These are phyloP conservation scores for Limosa lapponica DNA, from an alignment of 2,797 vertebrate genomes.

Conservation along the genomic window DNA sequence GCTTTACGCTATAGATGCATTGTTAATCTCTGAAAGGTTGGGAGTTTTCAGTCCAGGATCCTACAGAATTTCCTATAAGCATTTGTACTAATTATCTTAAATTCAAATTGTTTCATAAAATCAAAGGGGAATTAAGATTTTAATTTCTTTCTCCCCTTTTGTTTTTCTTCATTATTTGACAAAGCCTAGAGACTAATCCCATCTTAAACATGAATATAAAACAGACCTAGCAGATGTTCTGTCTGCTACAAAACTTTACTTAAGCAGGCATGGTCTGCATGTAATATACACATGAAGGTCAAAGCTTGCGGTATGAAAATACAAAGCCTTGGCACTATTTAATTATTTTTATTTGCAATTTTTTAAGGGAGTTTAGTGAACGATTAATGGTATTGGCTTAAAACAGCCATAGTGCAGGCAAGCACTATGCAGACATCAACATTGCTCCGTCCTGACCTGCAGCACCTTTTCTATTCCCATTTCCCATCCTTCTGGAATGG, in stretches of 20 bases:
- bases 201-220: constrained; percentile 71
- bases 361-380: constrained; percentile 23
- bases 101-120: constrained; percentile 55
- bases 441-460: constrained; percentile 1
- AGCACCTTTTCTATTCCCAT: constrained; percentile 19
- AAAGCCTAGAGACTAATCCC: constrained; percentile 66
- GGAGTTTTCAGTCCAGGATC: constrained; percentile 2
- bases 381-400: constrained; percentile 45
- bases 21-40: not conserved
- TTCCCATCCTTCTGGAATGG: not conserved
- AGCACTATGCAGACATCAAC: constrained; percentile 36
- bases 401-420: not conserved
- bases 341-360: constrained; percentile 41
- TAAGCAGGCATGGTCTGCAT: constrained; percentile 39
- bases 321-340: constrained; percentile 1
- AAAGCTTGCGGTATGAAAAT: constrained; percentile 14
- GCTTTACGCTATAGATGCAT: not conserved
- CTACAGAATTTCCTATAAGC: constrained; percentile 29
- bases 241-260: constrained; percentile 56
- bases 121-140: constrained; percentile 54
- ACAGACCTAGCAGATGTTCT: constrained; percentile 63
- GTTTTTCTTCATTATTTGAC: constrained; percentile 62
- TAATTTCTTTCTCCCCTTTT: constrained; percentile 58
- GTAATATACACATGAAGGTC: constrained; percentile 42
- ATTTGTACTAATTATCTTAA: constrained; percentile 48